Percentiles rank a stretch among this genome's conserved stretches.
phyloP scores from a whole-genome alignment of 2,113 vertebrate species.

The Oncorhynchus clarkii region DNA sequence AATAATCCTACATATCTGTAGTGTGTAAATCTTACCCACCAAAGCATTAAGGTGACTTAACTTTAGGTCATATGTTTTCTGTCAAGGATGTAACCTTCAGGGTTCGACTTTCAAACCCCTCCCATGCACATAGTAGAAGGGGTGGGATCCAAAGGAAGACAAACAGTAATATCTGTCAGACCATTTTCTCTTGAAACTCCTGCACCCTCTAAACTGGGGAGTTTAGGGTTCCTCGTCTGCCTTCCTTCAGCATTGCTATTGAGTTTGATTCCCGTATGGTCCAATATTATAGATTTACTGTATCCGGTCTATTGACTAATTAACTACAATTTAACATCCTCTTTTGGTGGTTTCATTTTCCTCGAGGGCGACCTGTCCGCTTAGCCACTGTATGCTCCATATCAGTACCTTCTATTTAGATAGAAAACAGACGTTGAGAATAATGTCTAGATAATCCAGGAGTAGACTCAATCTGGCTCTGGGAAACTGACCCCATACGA shows the following conservation, averaged over 20 bases:
- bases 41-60: not conserved
- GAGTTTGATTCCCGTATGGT: slow-evolving; percentile 2
- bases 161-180: not conserved
- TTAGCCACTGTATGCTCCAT: not conserved
- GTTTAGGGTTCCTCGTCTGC: not conserved
- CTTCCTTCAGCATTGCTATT: not conserved
- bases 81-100: slow-evolving; percentile 7
- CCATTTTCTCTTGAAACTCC: not conserved
- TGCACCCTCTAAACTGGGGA: not conserved
- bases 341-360: slow-evolving; percentile 14
- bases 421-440: no score
- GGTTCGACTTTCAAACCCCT: not conserved
- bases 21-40: no score
- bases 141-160: not conserved
- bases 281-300: not conserved
- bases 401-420: no score
- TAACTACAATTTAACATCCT: no score
- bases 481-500: no score
- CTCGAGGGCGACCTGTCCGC: slow-evolving; percentile 27
- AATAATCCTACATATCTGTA: not conserved
- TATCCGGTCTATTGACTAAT: no score
- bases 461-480: no score
- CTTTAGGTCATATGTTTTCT: not conserved
- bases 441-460: no score
- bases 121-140: not conserved